Evolutionary conservation across 2,888 invertebrate species (phyloP).

Genomic region (Plagodis dolabraria): DNA sequence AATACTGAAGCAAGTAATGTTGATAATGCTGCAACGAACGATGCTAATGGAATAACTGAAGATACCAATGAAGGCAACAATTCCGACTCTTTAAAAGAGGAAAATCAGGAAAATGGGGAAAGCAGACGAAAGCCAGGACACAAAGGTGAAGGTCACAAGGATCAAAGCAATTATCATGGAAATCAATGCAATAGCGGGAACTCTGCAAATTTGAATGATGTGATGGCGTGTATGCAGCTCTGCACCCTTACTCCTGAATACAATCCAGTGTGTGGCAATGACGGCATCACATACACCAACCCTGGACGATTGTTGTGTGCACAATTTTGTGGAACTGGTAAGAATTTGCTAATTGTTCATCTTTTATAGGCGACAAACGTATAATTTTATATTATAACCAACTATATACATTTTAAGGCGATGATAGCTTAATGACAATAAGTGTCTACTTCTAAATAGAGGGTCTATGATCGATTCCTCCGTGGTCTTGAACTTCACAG

Average conservation of each 20-base stretch:
- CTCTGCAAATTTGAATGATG: conserved; percentile 10
- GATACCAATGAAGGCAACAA: neutral
- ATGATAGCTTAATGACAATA: too few species aligned
- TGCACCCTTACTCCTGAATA: conserved; percentile 44
- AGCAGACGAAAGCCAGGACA: neutral
- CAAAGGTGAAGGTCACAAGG: too few species aligned
- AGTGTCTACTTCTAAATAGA: too few species aligned
- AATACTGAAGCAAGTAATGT: neutral
- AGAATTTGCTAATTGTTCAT: conserved; percentile 31
- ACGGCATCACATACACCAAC: conserved; percentile 53
- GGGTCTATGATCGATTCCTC: too few species aligned
- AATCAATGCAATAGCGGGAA: neutral
- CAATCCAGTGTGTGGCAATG: conserved; percentile 52
- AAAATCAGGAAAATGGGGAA: too few species aligned
- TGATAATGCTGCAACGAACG: neutral
- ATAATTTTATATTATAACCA: too few species aligned
- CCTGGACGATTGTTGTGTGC: conserved; percentile 52
- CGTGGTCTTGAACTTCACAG: too few species aligned
- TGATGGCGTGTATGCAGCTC: conserved; percentile 26
- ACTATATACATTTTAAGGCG: too few species aligned
- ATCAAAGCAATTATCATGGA: neutral
- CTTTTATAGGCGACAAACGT: neutral
- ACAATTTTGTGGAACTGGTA: conserved; percentile 53
- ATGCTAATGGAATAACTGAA: neutral
- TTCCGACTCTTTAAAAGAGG: neutral